Base-by-base conservation (phyloP, 2,797 vertebrate species). In the Lepilemur septentrionalis region DNA sequence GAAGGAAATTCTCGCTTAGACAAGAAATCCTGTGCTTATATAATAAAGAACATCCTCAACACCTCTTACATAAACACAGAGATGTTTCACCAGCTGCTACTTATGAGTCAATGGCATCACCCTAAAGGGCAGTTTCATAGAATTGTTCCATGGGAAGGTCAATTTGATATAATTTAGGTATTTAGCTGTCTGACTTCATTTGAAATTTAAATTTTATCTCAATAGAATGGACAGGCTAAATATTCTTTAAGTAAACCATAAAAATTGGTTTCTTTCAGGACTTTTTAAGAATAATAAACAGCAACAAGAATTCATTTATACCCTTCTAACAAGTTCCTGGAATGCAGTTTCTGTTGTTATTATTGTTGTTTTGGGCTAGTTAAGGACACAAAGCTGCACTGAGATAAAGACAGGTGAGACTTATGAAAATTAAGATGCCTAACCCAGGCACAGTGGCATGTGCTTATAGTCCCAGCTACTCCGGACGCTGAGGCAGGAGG, bases 231-330 rank as follows among this genome's bases (percentile, higher is more conserved):
- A 57, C 20, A 65, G n/a, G 23, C 25, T 73, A 94, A 82, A 63
- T 48, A 63, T 18, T 65, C 89, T 94, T 95, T 63, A 93, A 22
- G 57, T 9, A 79, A 94, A 82, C 20, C 50, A 82, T 38, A 85
- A 78, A 70, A 80, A 76, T 5, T 78, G 61, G 14, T 57, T 97
- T 92, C n/a, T 65, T 94, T 89, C 32, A 70, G 50, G 88, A 89
- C 4, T 70, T 83, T 97, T 32, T 70, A 90, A 89, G n/a, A 43
- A 81, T 48, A 81, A 94, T 57, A 69, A 73, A 85, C 35, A 83
- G 30, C 28, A 87, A 82, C 13, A 70, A 82, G 65, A 55, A 86
- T 75, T 86, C 35, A 28, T 82, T 93, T 82, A 43, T 73, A 86
- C 2, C 32, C 8, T 57, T 38, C 79, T 81, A 61, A 82, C 14